These are phyloP conservation scores for Zophobas morio DNA, from an alignment of 1,140 invertebrate species.

Conservation along the genomic window DNA sequence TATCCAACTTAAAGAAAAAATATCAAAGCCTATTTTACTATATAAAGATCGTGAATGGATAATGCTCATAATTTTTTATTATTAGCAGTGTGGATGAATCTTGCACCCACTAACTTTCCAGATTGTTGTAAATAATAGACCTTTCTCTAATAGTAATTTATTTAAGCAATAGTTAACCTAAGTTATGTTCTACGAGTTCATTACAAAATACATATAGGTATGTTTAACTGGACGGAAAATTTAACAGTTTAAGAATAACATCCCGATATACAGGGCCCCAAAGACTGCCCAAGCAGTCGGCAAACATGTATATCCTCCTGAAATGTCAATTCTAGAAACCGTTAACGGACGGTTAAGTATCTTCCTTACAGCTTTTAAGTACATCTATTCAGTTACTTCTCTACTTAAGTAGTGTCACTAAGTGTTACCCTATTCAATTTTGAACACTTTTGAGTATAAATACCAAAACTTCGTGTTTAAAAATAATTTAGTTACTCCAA, in stretches of 20 bases:
- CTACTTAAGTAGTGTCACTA: conserved; percentile 30
- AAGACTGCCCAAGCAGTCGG: conserved; percentile 12
- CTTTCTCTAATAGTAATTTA: conserved; percentile 19
- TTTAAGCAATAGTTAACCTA: conserved; percentile 29
- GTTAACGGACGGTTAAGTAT: conserved; percentile 21
- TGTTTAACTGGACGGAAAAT: conserved; percentile 11
- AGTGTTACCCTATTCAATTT: conserved; percentile 22
- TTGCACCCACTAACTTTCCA: too few species aligned
- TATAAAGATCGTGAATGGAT: too few species aligned
- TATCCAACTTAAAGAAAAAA: too few species aligned
- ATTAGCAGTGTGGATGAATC: too few species aligned
- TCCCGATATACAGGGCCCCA: conserved; percentile 15
- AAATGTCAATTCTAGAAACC: neutral
- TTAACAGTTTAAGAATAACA: neutral
- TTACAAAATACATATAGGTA: conserved; percentile 33
- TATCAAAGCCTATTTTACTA: too few species aligned
- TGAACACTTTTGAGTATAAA: conserved; percentile 19
- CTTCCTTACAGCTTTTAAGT: conserved; percentile 5
- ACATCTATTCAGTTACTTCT: conserved; percentile 3
- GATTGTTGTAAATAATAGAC: neutral
- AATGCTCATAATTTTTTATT: too few species aligned
- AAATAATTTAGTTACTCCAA: neutral
- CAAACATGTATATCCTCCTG: conserved; percentile 26
- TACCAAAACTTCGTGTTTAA: conserved; percentile 11
- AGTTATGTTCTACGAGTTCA: neutral